Base-by-base conservation (phyloP, 1,140 invertebrate species). In the Saccostrea cuccullata region DNA sequence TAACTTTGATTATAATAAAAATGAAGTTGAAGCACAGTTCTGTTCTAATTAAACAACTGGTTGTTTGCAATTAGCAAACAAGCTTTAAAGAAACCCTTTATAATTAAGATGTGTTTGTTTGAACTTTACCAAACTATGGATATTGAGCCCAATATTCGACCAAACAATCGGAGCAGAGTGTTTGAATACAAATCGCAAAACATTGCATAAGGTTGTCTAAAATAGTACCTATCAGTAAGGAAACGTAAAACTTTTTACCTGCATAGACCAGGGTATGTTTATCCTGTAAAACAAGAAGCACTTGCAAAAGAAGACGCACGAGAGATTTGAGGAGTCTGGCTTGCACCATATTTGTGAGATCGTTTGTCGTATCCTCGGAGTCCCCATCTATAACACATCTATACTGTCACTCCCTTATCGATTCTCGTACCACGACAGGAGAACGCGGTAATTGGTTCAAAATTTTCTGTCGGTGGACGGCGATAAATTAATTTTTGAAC, bases 401-500 rank as follows among this genome's bases (percentile, higher is more conserved):
- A 77, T 12, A 77, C 70, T 26, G 70, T 77, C 70, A 77, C 70
- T 77, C 70, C 70, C 70, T 77, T 77, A 77, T 77, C 26, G 70
- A 77, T 77, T 12, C 70, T 30, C 23, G 26, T 77, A 26, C 70
- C 13, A 77, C 26, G 26, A 77, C 70, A 77, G 70, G 26, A 30
- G 70, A 26, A 11, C 30, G n/a, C n/a, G 23, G 60, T 77, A 30
- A 77, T 77, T 77, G 70, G 70, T 77, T 77, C 23, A 77, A 77
- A 73, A 77, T 77, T 26, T 77, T 30, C 30, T 26, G 12, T 11
- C 23, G 26, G 70, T 30, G 26, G 23, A 77, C 5, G 15, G 70
- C 23, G 70, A 77, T 26, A 30, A 77, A 77, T 77, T 77, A 77
- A 77, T 77, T 77, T 77, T 77, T 77, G 70, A 77, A 77, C 70